Conservation (phyloP, 2,113 vertebrate genomes). For the Anolis sagrei region DNA sequence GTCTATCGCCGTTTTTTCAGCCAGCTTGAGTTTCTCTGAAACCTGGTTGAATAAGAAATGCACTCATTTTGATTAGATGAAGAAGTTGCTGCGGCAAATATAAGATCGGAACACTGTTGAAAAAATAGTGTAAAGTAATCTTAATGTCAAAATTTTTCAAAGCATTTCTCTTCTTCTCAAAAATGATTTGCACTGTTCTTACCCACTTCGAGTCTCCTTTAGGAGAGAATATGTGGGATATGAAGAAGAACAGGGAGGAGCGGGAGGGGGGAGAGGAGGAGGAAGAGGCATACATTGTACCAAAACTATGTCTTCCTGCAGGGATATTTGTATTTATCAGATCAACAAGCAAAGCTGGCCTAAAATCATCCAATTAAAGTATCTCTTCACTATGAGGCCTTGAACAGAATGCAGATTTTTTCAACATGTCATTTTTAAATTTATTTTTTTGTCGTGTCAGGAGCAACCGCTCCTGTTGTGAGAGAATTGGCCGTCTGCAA, state of each 20-base stretch:
- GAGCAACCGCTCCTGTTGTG: too few species aligned
- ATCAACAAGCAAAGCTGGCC: neutral
- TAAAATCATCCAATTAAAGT: neutral
- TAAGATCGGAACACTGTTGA: neutral
- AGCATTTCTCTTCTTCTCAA: neutral
- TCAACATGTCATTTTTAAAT: too few species aligned
- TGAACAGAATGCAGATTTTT: neutral
- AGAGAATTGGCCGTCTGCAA: too few species aligned
- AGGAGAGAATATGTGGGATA: too few species aligned
- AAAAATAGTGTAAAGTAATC: too few species aligned
- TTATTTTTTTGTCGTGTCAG: too few species aligned
- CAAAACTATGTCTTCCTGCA: neutral
- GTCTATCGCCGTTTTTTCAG: constrained; percentile 82
- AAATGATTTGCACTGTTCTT: neutral
- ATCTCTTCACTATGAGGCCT: neutral
- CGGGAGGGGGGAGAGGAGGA: too few species aligned
- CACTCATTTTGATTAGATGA: neutral
- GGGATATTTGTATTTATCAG: neutral
- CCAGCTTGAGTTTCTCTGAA: constrained; percentile 90
- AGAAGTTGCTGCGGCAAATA: neutral
- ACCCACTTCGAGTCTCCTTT: too few species aligned
- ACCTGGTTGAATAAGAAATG: constrained; percentile 78
- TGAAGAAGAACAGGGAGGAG: too few species aligned
- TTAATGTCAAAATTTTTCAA: neutral
- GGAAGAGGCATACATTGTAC: neutral